Evolutionary conservation across 2,888 invertebrate species (phyloP).

Genomic region (Caenorhabditis sp.): DNA sequence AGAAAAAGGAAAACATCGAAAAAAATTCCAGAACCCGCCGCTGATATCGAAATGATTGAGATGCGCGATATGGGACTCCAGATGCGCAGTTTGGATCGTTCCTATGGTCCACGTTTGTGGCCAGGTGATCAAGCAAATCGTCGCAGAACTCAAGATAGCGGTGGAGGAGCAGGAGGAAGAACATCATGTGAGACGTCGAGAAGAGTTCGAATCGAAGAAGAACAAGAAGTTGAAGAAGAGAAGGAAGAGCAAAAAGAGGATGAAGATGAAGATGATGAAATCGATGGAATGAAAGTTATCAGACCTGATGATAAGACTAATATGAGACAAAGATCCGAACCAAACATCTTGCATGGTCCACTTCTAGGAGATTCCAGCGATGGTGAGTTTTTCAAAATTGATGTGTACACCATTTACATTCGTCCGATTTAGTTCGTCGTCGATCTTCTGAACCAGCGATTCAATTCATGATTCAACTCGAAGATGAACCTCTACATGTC

Average conservation of each 20-base stretch:
- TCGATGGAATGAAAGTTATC: constrained; percentile 7
- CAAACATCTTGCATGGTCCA: constrained; percentile 2
- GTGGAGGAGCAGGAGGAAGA: background rate
- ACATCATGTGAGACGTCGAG: constrained; percentile 3
- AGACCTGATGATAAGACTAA: background rate
- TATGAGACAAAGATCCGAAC: background rate
- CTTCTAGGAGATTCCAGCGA: background rate
- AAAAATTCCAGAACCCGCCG: constrained; percentile 2
- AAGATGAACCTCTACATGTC: background rate
- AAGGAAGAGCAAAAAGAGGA: constrained; percentile 3
- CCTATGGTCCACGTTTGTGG: constrained; percentile 2
- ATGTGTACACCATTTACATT: too few species aligned
- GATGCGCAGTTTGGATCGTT: constrained; percentile 27
- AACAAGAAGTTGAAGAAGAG: constrained; percentile 11
- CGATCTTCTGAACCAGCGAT: background rate
- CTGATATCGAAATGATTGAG: constrained; percentile 47
- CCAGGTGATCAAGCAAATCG: background rate
- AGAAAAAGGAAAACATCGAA: background rate
- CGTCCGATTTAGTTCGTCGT: background rate
- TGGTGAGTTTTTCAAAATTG: too few species aligned
- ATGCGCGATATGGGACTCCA: constrained; percentile 38
- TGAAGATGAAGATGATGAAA: constrained; percentile 7
- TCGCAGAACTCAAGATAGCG: background rate
- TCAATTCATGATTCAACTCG: background rate
- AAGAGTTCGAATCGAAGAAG: constrained; percentile 6